phyloP scores from a whole-genome alignment of 2,113 vertebrate species.

The Eubucco bourcierii region DNA sequence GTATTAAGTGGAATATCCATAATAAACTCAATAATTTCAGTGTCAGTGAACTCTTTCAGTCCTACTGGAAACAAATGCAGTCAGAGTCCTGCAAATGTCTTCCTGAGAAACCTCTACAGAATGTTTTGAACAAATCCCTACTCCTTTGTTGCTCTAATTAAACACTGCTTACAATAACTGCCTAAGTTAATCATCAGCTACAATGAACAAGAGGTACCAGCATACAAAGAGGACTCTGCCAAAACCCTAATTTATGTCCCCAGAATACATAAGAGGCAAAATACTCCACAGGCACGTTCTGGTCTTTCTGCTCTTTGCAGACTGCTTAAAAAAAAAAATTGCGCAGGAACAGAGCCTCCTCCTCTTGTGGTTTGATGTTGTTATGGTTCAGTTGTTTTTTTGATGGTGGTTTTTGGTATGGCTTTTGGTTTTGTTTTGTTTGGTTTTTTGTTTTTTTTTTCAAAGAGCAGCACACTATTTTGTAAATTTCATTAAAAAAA shows the following conservation, averaged over 20 bases:
- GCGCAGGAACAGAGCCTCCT: background rate
- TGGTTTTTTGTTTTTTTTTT: no score
- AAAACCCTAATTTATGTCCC: background rate
- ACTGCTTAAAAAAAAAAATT: background rate
- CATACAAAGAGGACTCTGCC: background rate
- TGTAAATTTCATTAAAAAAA: background rate
- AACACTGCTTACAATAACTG: conserved; percentile 36
- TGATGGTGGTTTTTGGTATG: background rate
- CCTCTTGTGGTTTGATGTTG: no score
- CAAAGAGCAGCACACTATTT: background rate
- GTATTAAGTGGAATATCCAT: background rate
- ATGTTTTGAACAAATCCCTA: conserved; percentile 12
- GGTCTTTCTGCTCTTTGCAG: background rate
- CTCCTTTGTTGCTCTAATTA: conserved; percentile 50
- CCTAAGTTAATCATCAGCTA: conserved; percentile 27
- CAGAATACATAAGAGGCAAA: background rate
- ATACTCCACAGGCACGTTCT: background rate
- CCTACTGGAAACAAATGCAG: background rate
- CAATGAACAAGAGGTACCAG: conserved; percentile 19
- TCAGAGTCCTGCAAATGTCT: background rate
- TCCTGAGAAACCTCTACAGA: background rate
- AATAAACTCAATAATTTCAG: background rate
- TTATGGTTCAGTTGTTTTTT: background rate
- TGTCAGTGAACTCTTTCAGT: conserved; percentile 36
- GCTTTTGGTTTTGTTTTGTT: background rate